phyloP scores from a whole-genome alignment of 2,888 invertebrate genomes.

The Rosalia funebris region DNA sequence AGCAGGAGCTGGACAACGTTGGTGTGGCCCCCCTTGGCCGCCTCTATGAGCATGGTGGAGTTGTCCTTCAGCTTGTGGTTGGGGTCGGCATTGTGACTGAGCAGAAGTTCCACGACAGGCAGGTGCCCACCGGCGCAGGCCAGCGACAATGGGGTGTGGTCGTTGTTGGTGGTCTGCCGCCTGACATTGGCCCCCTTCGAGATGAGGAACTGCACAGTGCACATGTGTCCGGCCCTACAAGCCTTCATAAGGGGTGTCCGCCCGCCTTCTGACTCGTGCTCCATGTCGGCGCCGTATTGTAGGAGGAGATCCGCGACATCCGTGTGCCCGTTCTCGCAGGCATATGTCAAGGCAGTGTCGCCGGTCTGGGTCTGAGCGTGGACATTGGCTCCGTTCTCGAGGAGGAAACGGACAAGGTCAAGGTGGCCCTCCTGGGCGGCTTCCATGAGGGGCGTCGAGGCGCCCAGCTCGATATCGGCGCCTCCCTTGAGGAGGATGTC shows the following conservation, averaged over 20 bases:
- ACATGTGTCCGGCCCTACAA: slow-evolving; percentile 93
- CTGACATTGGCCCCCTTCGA: slow-evolving; percentile 71
- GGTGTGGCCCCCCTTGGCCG: slow-evolving; percentile 97
- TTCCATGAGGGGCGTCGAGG: slow-evolving; percentile 98
- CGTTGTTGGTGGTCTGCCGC: slow-evolving; percentile 90
- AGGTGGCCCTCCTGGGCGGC: slow-evolving; percentile 94
- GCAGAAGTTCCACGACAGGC: slow-evolving; percentile 89
- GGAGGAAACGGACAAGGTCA: slow-evolving; percentile 88
- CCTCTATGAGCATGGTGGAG: slow-evolving; percentile 98
- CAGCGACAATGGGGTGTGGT: slow-evolving; percentile 95
- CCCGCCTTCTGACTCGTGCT: slow-evolving; percentile 95
- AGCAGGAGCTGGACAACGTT: slow-evolving; percentile 93
- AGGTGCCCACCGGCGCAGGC: slow-evolving; percentile 97
- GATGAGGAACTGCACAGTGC: slow-evolving; percentile 95
- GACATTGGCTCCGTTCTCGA: slow-evolving; percentile 88
- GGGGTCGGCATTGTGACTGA: slow-evolving; percentile 93
- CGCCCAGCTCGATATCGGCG: slow-evolving; percentile 93
- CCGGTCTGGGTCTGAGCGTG: slow-evolving; percentile 91
- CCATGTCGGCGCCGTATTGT: slow-evolving; percentile 89
- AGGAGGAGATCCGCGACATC: slow-evolving; percentile 94
- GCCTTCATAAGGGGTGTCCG: slow-evolving; percentile 99
- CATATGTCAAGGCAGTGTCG: slow-evolving; percentile 82
- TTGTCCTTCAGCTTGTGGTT: slow-evolving; percentile 98
- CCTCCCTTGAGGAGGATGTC: slow-evolving; percentile 95
- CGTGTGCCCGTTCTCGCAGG: slow-evolving; percentile 98